Evolutionary conservation across 2,113 vertebrate species (phyloP), one percentile per base, ranked within the genome.

Genomic region (Dipodomys ordii): DNA sequence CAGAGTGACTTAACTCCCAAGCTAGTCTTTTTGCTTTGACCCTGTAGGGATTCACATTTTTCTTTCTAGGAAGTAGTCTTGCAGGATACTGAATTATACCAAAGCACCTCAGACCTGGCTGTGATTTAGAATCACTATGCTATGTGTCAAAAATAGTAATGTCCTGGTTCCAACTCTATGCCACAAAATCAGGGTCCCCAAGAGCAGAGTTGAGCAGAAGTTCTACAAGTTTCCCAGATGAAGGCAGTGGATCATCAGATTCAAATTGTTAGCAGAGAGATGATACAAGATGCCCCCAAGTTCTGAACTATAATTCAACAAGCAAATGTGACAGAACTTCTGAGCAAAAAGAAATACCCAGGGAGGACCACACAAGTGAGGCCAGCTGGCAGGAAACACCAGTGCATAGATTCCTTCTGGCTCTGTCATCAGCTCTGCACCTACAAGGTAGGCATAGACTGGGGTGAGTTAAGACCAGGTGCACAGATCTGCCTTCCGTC

Each of bases 141-240:
- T 83, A 7, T 23, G 2, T 57, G 15, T 72, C 30, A 60, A 28
- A n/a, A 69, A 53, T 1, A 12, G 19, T 0, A 1, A 3, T 2
- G 1, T n/a, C 18, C 57, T 11, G n/a, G 18, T 32, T 46, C 44
- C 27, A 11, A 18, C 44, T 18, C 9, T 0, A 0, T 4, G 12
- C 46, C 28, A 22, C 53, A 27, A 57, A 46, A 10, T 57, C 73
- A 13, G 68, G 27, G 27, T 60, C 35, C 35, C 20, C 0, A 20
- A 49, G 57, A 69, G 19, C 18, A 6, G 18, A 72, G 39, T 27
- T 72, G 60, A 76, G 4, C 3, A 3, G 28, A 8, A 30, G 3
- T 79, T 81, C 15, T 23, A 25, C 19, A 79, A 32, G 23, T 76
- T 80, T 74, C 72, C 44, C n/a, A 44, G 25, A n/a, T 35, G 57